phyloP scores from a whole-genome alignment of 2,797 vertebrate genomes.

The Thaleichthys pacificus region DNA sequence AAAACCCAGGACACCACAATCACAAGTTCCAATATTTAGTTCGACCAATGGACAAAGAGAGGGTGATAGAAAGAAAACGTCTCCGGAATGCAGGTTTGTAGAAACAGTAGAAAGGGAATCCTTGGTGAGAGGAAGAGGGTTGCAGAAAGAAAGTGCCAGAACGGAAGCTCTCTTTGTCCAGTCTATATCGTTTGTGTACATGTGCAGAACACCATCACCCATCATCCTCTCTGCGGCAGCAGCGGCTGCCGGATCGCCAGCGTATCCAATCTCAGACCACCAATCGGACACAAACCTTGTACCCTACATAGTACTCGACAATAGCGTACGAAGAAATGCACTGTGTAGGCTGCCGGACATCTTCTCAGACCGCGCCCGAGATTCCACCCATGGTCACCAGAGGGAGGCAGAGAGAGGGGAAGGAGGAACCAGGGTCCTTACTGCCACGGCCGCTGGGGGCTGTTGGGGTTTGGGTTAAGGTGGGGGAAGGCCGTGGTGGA shows the following conservation, averaged over 20 bases:
- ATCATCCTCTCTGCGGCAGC: conserved; percentile 10
- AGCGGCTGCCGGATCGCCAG: conserved; percentile 31
- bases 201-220: not conserved
- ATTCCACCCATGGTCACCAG: not conserved
- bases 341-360: not conserved
- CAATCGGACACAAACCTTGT: not conserved
- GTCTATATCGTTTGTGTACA: conserved; percentile 15
- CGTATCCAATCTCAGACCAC: conserved; percentile 16
- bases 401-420: not conserved
- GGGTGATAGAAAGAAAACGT: not conserved
- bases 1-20: not conserved
- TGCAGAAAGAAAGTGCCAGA: not conserved
- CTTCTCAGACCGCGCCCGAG: not conserved
- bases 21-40: not conserved
- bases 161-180: not conserved
- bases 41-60: not conserved
- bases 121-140: not conserved
- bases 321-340: not conserved
- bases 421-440: conserved; percentile 35
- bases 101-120: not conserved
- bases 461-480: conserved; percentile 38
- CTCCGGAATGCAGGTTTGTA: not conserved
- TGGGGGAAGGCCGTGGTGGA: conserved; percentile 60
- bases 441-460: conserved; percentile 68
- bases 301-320: conserved; percentile 2